phyloP scores from a whole-genome alignment of 2,797 vertebrate genomes.

The Periophthalmus magnuspinnatus region DNA sequence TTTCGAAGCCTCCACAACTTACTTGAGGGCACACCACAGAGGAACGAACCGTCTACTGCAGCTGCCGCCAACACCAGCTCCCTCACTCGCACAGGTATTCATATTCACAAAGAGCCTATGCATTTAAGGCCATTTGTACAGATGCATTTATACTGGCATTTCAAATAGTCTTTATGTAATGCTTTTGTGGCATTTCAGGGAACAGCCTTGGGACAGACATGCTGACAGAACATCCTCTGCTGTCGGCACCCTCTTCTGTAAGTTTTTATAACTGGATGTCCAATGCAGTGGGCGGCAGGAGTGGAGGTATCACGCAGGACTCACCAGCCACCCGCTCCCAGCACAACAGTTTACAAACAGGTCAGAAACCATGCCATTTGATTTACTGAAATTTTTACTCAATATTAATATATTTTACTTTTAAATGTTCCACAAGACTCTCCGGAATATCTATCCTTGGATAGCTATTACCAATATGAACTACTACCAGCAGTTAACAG shows the following conservation, averaged over 20 bases:
- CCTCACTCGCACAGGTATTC: constrained; percentile 89
- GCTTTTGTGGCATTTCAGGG: constrained; percentile 61
- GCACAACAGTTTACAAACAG: constrained; percentile 92
- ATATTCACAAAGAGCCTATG: not conserved
- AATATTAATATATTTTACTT: constrained; percentile 9
- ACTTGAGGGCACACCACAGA: constrained; percentile 91
- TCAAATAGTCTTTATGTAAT: not conserved
- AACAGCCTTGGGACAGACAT: constrained; percentile 88
- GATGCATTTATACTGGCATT: not conserved
- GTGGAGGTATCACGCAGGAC: constrained; percentile 83
- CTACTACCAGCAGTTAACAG: constrained; percentile 40
- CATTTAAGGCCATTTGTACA: not conserved
- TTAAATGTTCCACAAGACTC: constrained; percentile 47
- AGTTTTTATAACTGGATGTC: constrained; percentile 99
- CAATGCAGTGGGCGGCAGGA: constrained; percentile 92
- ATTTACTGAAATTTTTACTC: not conserved
- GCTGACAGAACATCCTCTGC: constrained; percentile 92
- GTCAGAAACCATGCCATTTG: constrained; percentile 54
- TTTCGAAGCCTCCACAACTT: constrained; percentile 96
- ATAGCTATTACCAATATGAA: constrained; percentile 49
- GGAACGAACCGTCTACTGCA: constrained; percentile 76
- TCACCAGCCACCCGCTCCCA: constrained; percentile 86
- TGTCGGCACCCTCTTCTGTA: constrained; percentile 93
- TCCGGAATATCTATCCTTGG: constrained; percentile 48
- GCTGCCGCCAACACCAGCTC: constrained; percentile 89